Conservation (phyloP, 2,888 invertebrate species). For the Fragum sueziense region DNA sequence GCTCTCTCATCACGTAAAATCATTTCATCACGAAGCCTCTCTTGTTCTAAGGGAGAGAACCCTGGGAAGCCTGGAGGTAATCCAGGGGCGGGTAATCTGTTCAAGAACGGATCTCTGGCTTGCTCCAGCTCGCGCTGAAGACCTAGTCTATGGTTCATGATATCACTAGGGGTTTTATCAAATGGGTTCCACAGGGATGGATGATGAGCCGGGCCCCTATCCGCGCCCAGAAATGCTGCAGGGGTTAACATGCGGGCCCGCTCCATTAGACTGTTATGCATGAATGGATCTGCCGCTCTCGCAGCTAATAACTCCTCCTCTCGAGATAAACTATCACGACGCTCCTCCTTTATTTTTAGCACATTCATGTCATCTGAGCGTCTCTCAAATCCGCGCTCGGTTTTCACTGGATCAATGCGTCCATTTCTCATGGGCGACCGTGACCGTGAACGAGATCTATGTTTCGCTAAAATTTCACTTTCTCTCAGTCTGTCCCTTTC, state of each 20-base stretch:
- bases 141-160: conserved; percentile 65
- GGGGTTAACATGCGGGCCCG: conserved; percentile 70
- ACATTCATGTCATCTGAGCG: conserved; percentile 65
- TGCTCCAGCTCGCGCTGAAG: conserved; percentile 69
- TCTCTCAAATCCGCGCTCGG: conserved; percentile 66
- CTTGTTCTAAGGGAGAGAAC: conserved; percentile 66
- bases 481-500: conserved; percentile 66
- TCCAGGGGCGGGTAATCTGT: conserved; percentile 57
- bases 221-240: conserved; percentile 60
- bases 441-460: conserved; percentile 71
- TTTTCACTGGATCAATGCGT: conserved; percentile 69
- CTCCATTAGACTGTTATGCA: conserved; percentile 66
- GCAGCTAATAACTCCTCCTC: conserved; percentile 62
- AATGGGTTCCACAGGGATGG: conserved; percentile 73
- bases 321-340: conserved; percentile 59
- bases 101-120: conserved; percentile 68
- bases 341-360: conserved; percentile 74
- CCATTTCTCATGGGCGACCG: conserved; percentile 75
- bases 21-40: conserved; percentile 71
- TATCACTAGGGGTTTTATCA: conserved; percentile 68
- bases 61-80: conserved; percentile 34
- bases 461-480: conserved; percentile 59
- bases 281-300: conserved; percentile 52
- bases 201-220: conserved; percentile 65
- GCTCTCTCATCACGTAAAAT: conserved; percentile 66